Conservation (phyloP, 2,797 vertebrate genomes). For the Phoeniculus purpureus region DNA sequence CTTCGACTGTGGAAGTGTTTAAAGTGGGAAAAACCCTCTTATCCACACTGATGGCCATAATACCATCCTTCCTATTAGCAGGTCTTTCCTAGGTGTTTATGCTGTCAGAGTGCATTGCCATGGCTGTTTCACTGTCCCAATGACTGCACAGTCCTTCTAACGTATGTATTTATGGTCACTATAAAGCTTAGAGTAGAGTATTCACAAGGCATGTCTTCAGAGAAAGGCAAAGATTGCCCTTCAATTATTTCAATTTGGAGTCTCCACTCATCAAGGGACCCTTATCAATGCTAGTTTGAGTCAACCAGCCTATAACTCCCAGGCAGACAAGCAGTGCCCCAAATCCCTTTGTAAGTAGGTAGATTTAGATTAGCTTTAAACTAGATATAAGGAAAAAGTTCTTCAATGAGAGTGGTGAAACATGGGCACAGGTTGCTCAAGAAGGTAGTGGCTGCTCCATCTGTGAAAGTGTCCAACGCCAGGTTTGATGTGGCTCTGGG, state of each 20-base stretch:
- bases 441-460: not conserved
- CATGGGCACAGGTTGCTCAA: not conserved
- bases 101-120: rapidly evolving
- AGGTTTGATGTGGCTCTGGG: not conserved
- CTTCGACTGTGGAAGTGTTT: not conserved
- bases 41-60: not conserved
- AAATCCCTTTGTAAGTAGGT: not conserved
- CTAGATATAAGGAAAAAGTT: not conserved
- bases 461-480: not conserved
- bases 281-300: not conserved
- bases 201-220: not conserved
- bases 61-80: not conserved
- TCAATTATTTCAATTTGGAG: rapidly evolving
- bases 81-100: not conserved
- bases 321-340: not conserved
- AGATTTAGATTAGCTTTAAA: not conserved
- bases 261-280: not conserved
- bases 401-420: not conserved
- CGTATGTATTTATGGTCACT: rapidly evolving
- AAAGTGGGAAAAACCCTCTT: not conserved
- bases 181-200: not conserved
- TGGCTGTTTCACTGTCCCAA: not conserved
- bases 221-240: not conserved
- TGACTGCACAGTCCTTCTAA: rapidly evolving
- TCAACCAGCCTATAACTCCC: not conserved